A percentile compares a stretch with the other conserved stretches of the same genome.
These are phyloP conservation scores for Potorous gilbertii DNA, from an alignment of 2,797 vertebrate species.

Conservation along the genomic window DNA sequence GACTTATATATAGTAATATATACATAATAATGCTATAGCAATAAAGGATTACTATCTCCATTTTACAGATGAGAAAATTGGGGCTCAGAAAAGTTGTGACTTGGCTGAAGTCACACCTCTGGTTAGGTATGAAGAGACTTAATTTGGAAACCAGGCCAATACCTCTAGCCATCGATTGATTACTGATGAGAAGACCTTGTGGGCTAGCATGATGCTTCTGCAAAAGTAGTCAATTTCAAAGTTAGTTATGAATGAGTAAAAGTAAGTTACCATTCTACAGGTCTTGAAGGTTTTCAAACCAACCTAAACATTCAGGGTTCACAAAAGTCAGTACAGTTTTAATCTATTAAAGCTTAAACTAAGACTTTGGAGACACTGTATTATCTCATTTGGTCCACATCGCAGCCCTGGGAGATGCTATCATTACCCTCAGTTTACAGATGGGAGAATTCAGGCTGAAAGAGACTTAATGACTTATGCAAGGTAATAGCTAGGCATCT, in stretches of 20 bases:
- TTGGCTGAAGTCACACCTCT: neutral
- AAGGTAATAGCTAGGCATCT: neutral
- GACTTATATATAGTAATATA: neutral
- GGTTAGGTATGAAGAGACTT: neutral
- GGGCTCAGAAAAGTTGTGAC: neutral
- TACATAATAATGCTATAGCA: neutral
- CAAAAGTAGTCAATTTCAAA: neutral
- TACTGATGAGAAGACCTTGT: neutral
- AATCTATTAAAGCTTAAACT: neutral
- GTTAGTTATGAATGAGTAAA: neutral
- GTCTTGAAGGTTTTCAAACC: neutral
- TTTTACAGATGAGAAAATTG: conserved; percentile 1
- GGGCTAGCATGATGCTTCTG: neutral
- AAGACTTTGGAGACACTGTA: neutral
- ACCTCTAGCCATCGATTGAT: neutral
- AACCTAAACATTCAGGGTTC: neutral
- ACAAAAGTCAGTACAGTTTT: neutral
- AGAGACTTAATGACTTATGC: neutral
- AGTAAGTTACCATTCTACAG: neutral
- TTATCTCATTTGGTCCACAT: neutral
- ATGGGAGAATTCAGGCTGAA: neutral
- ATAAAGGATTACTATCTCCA: neutral
- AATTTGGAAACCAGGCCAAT: neutral
- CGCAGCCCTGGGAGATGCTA: neutral
- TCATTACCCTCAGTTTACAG: neutral